Percentiles rank a stretch among this genome's conserved stretches.
Conservation (phyloP, 2,113 vertebrate species). For the Uria lomvia region DNA sequence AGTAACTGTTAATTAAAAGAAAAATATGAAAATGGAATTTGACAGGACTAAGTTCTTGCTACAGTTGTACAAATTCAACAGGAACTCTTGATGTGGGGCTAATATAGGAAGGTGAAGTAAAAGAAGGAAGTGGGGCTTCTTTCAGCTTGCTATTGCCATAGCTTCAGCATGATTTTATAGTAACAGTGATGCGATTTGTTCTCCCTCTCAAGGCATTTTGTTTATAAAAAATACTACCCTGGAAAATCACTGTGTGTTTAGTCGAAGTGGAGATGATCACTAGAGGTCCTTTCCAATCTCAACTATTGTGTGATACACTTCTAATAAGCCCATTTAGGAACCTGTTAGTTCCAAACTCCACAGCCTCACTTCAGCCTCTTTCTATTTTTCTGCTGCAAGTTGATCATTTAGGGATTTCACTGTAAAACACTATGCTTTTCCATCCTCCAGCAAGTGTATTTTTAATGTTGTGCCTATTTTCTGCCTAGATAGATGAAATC, state of each 20-base stretch:
- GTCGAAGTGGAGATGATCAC: not conserved
- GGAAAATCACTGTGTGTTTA: conserved; percentile 59
- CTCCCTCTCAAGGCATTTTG: conserved; percentile 43
- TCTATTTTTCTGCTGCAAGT: not conserved
- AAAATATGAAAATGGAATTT: not conserved
- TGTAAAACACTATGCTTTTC: not conserved
- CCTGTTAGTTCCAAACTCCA: not conserved
- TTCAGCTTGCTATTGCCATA: not conserved
- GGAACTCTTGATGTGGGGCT: not conserved
- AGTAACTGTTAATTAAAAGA: not conserved
- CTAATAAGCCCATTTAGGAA: not conserved
- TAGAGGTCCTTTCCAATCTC: not conserved
- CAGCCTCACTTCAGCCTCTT: not conserved
- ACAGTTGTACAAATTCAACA: not conserved
- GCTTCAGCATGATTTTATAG: conserved; percentile 7
- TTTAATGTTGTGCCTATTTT: not conserved
- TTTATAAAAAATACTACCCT: conserved; percentile 52
- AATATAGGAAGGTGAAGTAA: not conserved
- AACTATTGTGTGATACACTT: not conserved
- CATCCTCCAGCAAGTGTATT: not conserved
- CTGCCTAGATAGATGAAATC: not conserved
- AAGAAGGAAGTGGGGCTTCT: not conserved
- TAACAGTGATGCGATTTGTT: conserved; percentile 20
- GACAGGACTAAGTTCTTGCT: not conserved
- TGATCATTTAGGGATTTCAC: not conserved